Evolutionary conservation across 2,888 invertebrate genomes (phyloP).

Genomic region (Ceriagrion tenellum): DNA sequence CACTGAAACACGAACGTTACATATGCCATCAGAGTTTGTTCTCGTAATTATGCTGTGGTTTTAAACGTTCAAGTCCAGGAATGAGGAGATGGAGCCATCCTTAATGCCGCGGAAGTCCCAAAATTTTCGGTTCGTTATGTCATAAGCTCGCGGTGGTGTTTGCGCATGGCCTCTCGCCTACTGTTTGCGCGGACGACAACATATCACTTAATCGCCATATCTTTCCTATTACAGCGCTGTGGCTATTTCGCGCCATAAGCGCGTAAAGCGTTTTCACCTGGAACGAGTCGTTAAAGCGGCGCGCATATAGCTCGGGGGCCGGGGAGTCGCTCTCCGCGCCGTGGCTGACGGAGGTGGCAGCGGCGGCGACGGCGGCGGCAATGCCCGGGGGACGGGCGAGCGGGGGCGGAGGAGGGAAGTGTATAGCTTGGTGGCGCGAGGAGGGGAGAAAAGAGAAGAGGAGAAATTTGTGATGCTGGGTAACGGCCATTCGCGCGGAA

Average conservation of each 20-base stretch:
- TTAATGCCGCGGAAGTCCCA: not conserved
- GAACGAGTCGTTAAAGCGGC: constrained; percentile 28
- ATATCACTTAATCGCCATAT: constrained; percentile 50
- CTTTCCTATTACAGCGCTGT: constrained; percentile 20
- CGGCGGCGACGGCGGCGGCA: not conserved
- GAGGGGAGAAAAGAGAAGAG: constrained; percentile 39
- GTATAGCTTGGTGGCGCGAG: constrained; percentile 42
- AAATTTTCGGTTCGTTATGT: not conserved
- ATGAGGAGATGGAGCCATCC: not conserved
- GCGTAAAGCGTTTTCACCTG: constrained; percentile 27
- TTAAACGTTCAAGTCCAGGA: not conserved
- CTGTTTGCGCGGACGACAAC: not conserved
- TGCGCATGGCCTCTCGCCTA: not conserved
- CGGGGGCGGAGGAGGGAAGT: not conserved
- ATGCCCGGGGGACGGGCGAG: constrained; percentile 1
- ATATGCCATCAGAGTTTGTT: not conserved
- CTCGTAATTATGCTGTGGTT: not conserved
- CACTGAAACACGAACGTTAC: not conserved
- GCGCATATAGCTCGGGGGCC: not conserved
- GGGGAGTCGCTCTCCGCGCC: not conserved
- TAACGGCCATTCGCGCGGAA: constrained; percentile 68
- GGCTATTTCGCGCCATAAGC: not conserved
- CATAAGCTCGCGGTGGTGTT: not conserved
- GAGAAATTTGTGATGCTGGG: constrained; percentile 58
- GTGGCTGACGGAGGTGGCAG: too few relatives aligned